Evolutionary conservation across 2,888 invertebrate genomes (phyloP), one percentile per base, ranked within the genome.

Genomic region (Sphecodes monilicornis): DNA sequence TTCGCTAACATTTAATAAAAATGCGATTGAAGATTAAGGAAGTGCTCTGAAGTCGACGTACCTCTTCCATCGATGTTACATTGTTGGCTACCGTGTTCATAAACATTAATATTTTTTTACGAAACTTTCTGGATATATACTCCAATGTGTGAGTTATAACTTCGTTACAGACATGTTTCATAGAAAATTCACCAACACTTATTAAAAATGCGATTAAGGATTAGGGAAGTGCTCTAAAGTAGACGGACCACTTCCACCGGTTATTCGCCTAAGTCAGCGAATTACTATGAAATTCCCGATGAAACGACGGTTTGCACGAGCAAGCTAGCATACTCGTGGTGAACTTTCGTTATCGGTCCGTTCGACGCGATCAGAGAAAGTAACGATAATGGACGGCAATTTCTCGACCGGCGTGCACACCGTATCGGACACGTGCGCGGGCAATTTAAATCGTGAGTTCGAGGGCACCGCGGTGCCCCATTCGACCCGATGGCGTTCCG

Each of bases 301-400:
- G 50, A 18, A 26, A 36, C 54, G 16, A 69, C 32, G 18, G 26
- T 18, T 43, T 36, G 60, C 29, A 16, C 32, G 13, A 10, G 11
- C 41, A 13, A 39, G 29, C 29, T 16, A 5, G 26, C 73, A 41
- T 41, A 26, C 29, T 50, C 50, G 22, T 46, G 46, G 32, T 29
- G 73, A 83, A 84, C 84, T 84, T 84, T 78, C 78, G 71, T 85
- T 84, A 84, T 76, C 85, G 84, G 54, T 79, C 36, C 39, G 54
- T 46, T 39, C 60, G 78, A n/a, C 43, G 66, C 46, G 78, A 85
- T 79, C 85, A 60, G 85, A 85, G 76, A 84, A 85, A 83, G 84
- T 85, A 76, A 76, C 75, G 75, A 78, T 78, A 76, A 85, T 69
- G 32, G 54, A 68, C 41, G 76, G n/a, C 60, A 78, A 84, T 78